phyloP scores from a whole-genome alignment of 37 sponge, comb jelly and placozoan genomes.

The Ephydatia muelleri region DNA sequence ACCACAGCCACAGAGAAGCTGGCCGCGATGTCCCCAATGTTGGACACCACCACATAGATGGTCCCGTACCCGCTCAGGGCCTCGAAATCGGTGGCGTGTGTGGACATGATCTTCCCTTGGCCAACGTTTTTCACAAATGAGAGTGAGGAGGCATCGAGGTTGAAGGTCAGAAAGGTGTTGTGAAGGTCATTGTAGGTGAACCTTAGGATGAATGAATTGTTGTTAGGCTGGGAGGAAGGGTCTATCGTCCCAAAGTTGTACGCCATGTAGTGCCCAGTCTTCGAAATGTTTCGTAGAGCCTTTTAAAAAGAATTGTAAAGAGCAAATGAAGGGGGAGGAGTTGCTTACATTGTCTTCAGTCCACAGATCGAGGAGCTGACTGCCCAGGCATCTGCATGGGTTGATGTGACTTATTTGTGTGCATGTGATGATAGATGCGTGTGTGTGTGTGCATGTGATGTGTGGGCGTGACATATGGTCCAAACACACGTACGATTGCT shows the following conservation, averaged over 20 bases:
- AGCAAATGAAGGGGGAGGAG: not conserved
- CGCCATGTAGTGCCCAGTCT: conserved; percentile 59
- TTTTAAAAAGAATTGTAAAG: not conserved
- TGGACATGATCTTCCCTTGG: conserved; percentile 62
- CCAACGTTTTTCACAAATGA: conserved; percentile 65
- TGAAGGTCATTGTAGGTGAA: conserved; percentile 60
- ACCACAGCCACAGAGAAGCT: conserved; percentile 57
- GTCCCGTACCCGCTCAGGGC: conserved; percentile 36
- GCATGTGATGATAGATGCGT: not conserved
- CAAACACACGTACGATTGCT: conserved; percentile 43
- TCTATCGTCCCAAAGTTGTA: conserved; percentile 69
- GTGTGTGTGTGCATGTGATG: not conserved
- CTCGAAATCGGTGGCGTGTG: conserved; percentile 38
- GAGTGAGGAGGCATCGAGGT: conserved; percentile 69
- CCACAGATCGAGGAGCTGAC: conserved; percentile 72
- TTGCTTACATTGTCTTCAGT: conserved; percentile 60
- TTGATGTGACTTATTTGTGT: not conserved
- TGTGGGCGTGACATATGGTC: not conserved
- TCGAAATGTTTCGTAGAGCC: conserved; percentile 26
- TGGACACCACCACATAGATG: conserved; percentile 63
- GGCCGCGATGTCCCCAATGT: conserved; percentile 66
- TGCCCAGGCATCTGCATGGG: conserved; percentile 59
- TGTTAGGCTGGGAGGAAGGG: conserved; percentile 48
- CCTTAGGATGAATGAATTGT: conserved; percentile 59
- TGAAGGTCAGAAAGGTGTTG: conserved; percentile 71